Percentiles rank a stretch among this genome's conserved stretches.
Evolutionary conservation across 2,113 vertebrate species (phyloP).

Genomic region (Scomber japonicus): DNA sequence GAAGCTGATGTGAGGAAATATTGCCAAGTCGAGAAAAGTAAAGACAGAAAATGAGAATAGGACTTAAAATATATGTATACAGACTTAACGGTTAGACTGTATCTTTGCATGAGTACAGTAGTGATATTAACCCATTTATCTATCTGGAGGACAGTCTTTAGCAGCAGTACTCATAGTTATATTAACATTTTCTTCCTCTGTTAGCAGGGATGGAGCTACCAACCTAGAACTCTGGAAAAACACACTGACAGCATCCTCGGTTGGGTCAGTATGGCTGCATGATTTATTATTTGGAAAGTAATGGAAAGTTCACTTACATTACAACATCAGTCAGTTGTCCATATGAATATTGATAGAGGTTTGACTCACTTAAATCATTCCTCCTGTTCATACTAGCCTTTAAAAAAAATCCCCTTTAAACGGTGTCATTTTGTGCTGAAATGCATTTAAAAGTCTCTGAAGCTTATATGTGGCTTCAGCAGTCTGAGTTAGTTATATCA

Average conservation of each 20-base stretch:
- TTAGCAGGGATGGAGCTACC: slow-evolving; percentile 89
- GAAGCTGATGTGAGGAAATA: not conserved
- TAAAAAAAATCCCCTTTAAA: too few species aligned
- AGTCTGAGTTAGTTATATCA: too few species aligned
- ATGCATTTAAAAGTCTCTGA: too few species aligned
- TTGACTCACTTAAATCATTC: too few species aligned
- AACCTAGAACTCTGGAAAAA: slow-evolving; percentile 88
- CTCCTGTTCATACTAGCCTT: too few species aligned
- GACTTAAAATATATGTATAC: not conserved
- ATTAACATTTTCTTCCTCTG: not conserved
- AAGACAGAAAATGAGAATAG: not conserved
- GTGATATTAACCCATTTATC: slow-evolving; percentile 21
- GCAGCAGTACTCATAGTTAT: not conserved
- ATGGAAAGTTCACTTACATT: slow-evolving; percentile 1
- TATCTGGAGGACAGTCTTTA: not conserved
- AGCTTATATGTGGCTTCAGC: too few species aligned
- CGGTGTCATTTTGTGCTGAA: too few species aligned
- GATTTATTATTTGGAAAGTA: slow-evolving; percentile 6
- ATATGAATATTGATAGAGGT: too few species aligned
- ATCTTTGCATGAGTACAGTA: not conserved
- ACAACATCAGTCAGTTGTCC: too few species aligned
- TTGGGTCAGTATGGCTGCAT: slow-evolving; percentile 85
- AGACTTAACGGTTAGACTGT: not conserved
- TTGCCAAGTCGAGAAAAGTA: not conserved
- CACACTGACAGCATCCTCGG: slow-evolving; percentile 91